These are phyloP conservation scores for Dipodomys stephensi DNA, from an alignment of 2,113 vertebrate species.

Conservation along the genomic window DNA sequence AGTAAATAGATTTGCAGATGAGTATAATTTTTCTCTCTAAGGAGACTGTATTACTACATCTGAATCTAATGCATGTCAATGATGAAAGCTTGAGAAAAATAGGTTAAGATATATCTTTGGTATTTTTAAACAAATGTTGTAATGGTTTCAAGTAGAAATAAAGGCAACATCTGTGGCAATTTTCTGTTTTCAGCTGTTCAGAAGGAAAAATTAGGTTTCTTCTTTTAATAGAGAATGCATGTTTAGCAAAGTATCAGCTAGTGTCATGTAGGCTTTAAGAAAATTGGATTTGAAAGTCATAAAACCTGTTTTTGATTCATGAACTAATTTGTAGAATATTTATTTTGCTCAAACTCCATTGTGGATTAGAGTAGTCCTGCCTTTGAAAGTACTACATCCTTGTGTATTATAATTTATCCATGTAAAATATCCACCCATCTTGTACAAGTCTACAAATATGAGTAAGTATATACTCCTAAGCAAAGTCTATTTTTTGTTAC, in stretches of 20 bases:
- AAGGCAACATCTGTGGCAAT: constrained; percentile 8
- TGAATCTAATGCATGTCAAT: not conserved
- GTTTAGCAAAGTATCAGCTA: not conserved
- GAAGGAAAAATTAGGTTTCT: not conserved
- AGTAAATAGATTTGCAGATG: not conserved
- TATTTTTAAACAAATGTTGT: constrained; percentile 50
- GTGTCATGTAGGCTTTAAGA: not conserved
- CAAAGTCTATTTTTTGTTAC: not conserved
- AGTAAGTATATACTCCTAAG: not conserved
- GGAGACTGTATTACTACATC: not conserved
- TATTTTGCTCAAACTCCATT: not conserved
- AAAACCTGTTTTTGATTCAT: not conserved
- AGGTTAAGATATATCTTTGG: not conserved
- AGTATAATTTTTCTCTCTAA: constrained; percentile 5
- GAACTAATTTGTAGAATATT: constrained; percentile 21
- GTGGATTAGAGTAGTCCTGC: not conserved
- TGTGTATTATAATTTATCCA: not conserved
- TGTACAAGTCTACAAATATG: not conserved
- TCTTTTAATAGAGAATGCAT: not conserved
- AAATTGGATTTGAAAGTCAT: not conserved
- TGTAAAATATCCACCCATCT: not conserved
- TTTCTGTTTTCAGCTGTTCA: constrained; percentile 3
- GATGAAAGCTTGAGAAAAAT: constrained; percentile 22
- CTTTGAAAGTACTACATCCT: not conserved
- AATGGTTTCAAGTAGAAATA: not conserved